phyloP scores from a whole-genome alignment of 1,140 invertebrate species.

The Polyergus mexicanus region DNA sequence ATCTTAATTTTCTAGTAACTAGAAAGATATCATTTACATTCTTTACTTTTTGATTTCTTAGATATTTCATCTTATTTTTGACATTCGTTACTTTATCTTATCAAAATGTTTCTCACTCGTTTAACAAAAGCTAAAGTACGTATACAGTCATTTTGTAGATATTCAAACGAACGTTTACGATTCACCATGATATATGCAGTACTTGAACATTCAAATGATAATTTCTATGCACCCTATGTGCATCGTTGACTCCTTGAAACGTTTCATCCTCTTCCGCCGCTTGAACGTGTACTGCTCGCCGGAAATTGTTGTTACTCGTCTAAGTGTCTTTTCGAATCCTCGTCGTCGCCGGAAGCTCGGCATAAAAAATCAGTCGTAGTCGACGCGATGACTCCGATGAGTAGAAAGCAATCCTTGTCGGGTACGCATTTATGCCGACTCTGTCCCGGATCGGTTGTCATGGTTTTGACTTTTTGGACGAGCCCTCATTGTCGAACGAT shows the following conservation, averaged over 20 bases:
- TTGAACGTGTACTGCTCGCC: constrained; percentile 18
- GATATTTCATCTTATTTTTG: neutral
- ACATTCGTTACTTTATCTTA: neutral
- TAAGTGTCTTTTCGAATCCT: constrained; percentile 74
- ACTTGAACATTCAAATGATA: constrained; percentile 7
- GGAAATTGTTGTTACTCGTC: constrained; percentile 31
- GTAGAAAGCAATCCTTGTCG: constrained; percentile 32
- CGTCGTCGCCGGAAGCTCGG: constrained; percentile 73
- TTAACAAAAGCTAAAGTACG: neutral
- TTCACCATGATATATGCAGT: neutral
- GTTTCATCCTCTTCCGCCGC: neutral
- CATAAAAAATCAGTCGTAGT: constrained; percentile 1
- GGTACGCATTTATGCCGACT: constrained; percentile 20
- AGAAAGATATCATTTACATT: neutral
- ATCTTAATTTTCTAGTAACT: constrained; percentile 32
- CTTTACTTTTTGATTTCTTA: neutral
- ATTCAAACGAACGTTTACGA: neutral
- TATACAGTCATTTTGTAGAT: neutral
- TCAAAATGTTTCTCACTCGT: neutral
- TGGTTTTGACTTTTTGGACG: constrained; percentile 48
- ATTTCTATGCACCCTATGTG: constrained; percentile 10
- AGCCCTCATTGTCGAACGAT: constrained; percentile 67
- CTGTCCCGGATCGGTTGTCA: constrained; percentile 39
- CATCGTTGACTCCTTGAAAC: constrained; percentile 27
- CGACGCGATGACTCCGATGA: neutral